A percentile compares a stretch with the other conserved stretches of the same genome.
These are phyloP conservation scores for Paradisaea rubra DNA, from an alignment of 2,113 vertebrate species.

Conservation along the genomic window DNA sequence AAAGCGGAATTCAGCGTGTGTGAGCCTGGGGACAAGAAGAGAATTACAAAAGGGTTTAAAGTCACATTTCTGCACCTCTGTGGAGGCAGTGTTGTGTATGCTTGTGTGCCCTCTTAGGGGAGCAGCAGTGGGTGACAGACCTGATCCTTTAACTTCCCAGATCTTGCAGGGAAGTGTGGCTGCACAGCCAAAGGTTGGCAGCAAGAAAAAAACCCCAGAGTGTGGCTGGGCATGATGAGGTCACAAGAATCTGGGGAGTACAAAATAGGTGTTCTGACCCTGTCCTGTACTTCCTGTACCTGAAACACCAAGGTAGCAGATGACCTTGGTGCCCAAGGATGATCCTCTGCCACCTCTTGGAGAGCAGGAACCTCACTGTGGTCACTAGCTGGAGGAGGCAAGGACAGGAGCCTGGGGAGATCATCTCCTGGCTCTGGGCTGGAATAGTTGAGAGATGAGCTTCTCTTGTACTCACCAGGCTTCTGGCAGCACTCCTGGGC, in stretches of 20 bases:
- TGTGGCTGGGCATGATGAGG: fast-evolving
- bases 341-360: neutral
- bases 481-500: neutral
- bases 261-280: neutral
- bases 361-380: neutral
- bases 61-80: neutral
- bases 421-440: conserved; percentile 1
- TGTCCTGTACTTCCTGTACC: neutral
- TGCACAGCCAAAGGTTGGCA: neutral
- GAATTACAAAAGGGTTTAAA: neutral
- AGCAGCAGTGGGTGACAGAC: neutral
- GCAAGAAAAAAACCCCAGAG: fast-evolving
- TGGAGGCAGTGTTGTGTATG: neutral
- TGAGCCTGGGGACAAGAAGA: neutral
- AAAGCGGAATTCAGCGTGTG: neutral
- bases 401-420: neutral
- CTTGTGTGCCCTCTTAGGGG: neutral
- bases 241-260: neutral
- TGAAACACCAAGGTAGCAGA: neutral
- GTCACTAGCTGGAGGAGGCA: neutral
- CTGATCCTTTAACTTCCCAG: neutral
- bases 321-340: neutral
- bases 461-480: neutral
- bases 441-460: neutral
- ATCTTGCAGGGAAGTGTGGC: neutral